Evolutionary conservation across 2,113 vertebrate genomes (phyloP).

Genomic region (Clarias macrocephalus): DNA sequence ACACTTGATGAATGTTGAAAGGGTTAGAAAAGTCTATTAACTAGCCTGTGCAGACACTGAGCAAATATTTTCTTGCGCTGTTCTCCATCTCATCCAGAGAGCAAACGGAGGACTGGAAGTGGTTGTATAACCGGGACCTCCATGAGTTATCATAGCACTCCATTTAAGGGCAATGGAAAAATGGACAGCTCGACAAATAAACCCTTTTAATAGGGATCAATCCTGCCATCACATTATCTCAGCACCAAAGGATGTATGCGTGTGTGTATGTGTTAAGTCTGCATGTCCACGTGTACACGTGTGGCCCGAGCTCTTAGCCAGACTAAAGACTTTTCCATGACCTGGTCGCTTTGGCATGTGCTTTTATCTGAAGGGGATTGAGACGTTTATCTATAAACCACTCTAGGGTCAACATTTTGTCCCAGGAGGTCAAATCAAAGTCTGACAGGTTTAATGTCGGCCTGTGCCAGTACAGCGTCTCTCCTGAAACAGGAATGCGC

Average conservation of each 20-base stretch:
- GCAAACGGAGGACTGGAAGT: constrained; percentile 39
- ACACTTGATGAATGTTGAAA: constrained; percentile 2
- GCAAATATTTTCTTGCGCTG: constrained; percentile 37
- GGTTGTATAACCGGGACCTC: constrained; percentile 52
- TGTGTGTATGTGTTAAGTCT: constrained; percentile 46
- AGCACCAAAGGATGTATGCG: constrained; percentile 66
- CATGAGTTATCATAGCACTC: constrained; percentile 51
- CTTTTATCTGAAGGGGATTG: constrained; percentile 69
- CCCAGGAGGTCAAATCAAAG: constrained; percentile 62
- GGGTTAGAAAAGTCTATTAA: constrained; percentile 21
- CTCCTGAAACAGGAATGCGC: not conserved
- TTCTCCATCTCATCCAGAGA: constrained; percentile 36
- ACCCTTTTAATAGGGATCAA: constrained; percentile 48
- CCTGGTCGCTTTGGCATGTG: constrained; percentile 72
- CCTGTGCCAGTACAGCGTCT: constrained; percentile 54
- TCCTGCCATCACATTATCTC: constrained; percentile 64
- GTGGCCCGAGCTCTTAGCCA: constrained; percentile 62
- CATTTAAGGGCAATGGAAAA: constrained; percentile 48
- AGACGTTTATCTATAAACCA: constrained; percentile 67
- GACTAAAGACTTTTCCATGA: constrained; percentile 75
- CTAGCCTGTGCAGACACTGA: constrained; percentile 8
- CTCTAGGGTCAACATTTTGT: constrained; percentile 67
- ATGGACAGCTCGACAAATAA: constrained; percentile 52
- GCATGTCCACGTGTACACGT: constrained; percentile 47
- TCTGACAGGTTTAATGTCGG: constrained; percentile 35